phyloP scores from a whole-genome alignment of 2,797 vertebrate species.

The Toxotes lorentzi region DNA sequence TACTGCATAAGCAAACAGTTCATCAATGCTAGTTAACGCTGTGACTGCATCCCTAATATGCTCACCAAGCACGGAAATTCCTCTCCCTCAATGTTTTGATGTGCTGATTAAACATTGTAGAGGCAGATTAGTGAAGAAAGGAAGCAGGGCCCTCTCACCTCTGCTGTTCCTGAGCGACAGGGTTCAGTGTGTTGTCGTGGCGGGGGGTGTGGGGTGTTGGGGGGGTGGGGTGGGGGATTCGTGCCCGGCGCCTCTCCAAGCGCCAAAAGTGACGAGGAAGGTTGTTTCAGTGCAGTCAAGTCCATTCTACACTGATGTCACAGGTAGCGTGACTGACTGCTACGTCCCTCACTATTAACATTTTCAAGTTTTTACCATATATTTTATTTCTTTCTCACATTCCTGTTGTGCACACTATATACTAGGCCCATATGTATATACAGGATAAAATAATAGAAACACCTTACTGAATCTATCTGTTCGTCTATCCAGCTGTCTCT shows the following conservation, averaged over 20 bases:
- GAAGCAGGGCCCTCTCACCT: slow-evolving; percentile 68
- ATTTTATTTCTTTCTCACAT: neutral
- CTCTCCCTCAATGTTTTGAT: slow-evolving; percentile 92
- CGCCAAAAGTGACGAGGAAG: slow-evolving; percentile 46
- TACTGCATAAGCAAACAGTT: slow-evolving; percentile 99
- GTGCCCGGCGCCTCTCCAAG: slow-evolving; percentile 20
- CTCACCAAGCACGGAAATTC: slow-evolving; percentile 94
- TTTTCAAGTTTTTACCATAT: neutral
- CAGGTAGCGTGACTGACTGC: slow-evolving; percentile 39
- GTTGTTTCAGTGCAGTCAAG: slow-evolving; percentile 41
- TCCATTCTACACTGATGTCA: slow-evolving; percentile 41
- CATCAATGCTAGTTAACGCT: slow-evolving; percentile 99
- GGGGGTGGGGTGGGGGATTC: neutral
- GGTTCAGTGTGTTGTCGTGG: slow-evolving; percentile 51
- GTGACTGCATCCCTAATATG: slow-evolving; percentile 99
- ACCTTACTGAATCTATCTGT: slow-evolving; percentile 17
- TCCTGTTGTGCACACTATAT: too few species aligned
- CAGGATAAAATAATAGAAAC: too few species aligned
- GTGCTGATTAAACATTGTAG: slow-evolving; percentile 88
- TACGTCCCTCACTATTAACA: neutral
- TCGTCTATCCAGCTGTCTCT: slow-evolving; percentile 44
- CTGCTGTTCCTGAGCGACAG: slow-evolving; percentile 65
- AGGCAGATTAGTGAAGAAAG: slow-evolving; percentile 82
- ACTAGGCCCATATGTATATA: neutral
- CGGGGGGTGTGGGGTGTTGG: neutral